These are phyloP conservation scores for Hirundichthys speculiger DNA, from an alignment of 2,113 vertebrate species.

Conservation along the genomic window DNA sequence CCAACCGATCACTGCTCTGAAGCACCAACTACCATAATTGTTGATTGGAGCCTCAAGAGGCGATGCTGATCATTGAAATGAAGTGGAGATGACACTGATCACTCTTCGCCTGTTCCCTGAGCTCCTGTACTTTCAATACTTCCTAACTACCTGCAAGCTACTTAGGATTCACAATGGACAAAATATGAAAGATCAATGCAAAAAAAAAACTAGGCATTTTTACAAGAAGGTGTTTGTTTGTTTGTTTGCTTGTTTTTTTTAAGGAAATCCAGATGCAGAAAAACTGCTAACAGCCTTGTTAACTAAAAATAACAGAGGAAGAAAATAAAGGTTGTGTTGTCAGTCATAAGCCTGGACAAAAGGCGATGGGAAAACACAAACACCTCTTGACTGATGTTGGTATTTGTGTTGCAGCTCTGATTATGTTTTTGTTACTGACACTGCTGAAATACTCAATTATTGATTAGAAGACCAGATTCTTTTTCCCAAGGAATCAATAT, in stretches of 20 bases:
- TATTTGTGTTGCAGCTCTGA: slow-evolving; percentile 61
- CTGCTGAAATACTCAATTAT: slow-evolving; percentile 72
- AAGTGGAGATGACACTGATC: slow-evolving; percentile 69
- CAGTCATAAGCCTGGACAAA: no score
- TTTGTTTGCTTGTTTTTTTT: no score
- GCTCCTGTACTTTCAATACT: slow-evolving; percentile 18
- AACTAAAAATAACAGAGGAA: no score
- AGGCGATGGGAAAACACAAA: no score
- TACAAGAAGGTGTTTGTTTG: no score
- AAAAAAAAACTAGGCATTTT: neutral
- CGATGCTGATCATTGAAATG: slow-evolving; percentile 66
- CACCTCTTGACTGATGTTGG: slow-evolving; percentile 59
- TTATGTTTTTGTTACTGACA: slow-evolving; percentile 67
- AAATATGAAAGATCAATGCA: slow-evolving; percentile 24
- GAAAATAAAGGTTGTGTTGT: no score
- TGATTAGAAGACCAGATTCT: slow-evolving; percentile 49
- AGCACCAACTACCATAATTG: slow-evolving; percentile 56
- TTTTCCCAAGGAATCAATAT: slow-evolving; percentile 50
- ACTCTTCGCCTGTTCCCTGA: slow-evolving; percentile 38
- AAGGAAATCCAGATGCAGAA: no score
- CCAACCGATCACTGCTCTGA: slow-evolving; percentile 71
- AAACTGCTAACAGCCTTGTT: no score
- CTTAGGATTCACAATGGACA: slow-evolving; percentile 10
- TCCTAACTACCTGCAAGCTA: slow-evolving; percentile 14
- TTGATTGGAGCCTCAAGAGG: slow-evolving; percentile 54